Percentiles rank a stretch among this genome's conserved stretches.
Evolutionary conservation across 64 coral and sea anemone species (phyloP).

Genomic region (Stichodactyla mertensii): DNA sequence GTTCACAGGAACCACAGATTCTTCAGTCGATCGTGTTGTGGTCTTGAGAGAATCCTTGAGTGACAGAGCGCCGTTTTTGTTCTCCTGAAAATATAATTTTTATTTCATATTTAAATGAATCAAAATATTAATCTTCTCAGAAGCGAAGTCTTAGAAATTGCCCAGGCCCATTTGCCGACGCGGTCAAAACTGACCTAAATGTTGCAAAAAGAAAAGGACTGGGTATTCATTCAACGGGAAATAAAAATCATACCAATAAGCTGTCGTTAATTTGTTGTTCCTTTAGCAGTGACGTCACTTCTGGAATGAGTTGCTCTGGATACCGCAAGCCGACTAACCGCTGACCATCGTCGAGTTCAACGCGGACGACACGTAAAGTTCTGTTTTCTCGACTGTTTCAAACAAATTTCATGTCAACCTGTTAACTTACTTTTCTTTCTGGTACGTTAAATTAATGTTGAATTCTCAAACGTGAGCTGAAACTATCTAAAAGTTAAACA

Average conservation of each 20-base stretch:
- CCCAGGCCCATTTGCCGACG: too few species aligned
- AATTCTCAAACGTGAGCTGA: too few species aligned
- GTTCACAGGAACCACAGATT: slow-evolving; percentile 60
- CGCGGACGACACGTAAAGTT: slow-evolving; percentile 87
- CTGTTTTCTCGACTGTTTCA: slow-evolving; percentile 68
- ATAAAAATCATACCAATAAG: slow-evolving; percentile 54
- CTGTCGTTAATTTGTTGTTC: slow-evolving; percentile 60
- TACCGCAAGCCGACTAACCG: slow-evolving; percentile 98
- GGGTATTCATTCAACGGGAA: neutral
- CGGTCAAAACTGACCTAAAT: too few species aligned
- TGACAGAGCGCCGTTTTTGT: slow-evolving; percentile 31
- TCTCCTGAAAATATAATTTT: neutral
- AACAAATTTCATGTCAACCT: neutral
- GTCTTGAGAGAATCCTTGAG: slow-evolving; percentile 27
- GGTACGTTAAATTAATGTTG: too few species aligned
- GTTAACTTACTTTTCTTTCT: too few species aligned
- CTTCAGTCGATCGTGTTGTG: slow-evolving; percentile 36
- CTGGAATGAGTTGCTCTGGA: slow-evolving; percentile 80
- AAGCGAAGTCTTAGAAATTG: neutral
- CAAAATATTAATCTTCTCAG: neutral
- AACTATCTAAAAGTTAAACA: too few species aligned
- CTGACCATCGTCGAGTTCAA: slow-evolving; percentile 88
- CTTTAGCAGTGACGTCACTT: slow-evolving; percentile 71
- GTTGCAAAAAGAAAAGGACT: neutral
- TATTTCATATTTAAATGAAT: neutral